phyloP scores from a whole-genome alignment of 2,797 vertebrate genomes.

The Neosilurus hyrtlii region DNA sequence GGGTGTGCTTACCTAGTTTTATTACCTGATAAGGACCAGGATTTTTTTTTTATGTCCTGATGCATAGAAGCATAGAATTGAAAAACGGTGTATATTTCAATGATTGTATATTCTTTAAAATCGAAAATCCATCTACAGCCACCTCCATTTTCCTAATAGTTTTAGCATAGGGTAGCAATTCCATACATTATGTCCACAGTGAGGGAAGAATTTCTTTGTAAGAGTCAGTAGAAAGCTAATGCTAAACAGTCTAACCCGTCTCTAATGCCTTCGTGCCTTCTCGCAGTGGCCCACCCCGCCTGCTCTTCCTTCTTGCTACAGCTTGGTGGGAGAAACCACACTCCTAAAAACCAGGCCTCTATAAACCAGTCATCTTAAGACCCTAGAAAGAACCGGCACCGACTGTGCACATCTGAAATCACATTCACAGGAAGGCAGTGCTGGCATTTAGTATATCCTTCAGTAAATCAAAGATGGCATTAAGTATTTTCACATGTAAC shows the following conservation, averaged over 20 bases:
- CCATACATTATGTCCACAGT: conserved; percentile 34
- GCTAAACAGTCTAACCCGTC: conserved; percentile 25
- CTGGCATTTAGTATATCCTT: conserved; percentile 34
- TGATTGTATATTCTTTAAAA: no score
- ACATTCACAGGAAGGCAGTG: conserved; percentile 26
- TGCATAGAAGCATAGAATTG: no score
- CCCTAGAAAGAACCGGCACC: background rate
- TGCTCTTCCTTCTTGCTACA: conserved; percentile 22
- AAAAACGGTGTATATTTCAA: no score
- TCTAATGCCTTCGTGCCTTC: conserved; percentile 34
- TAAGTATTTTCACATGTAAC: conserved; percentile 44
- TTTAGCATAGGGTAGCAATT: conserved; percentile 40
- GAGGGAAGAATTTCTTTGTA: conserved; percentile 35
- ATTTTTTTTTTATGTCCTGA: no score
- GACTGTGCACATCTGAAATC: conserved; percentile 25
- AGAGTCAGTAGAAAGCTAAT: conserved; percentile 23
- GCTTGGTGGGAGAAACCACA: conserved; percentile 19
- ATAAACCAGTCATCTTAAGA: conserved; percentile 33
- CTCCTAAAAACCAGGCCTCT: conserved; percentile 8
- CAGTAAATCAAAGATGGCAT: conserved; percentile 35
- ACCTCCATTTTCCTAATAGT: conserved; percentile 21
- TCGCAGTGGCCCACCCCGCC: conserved; percentile 44
- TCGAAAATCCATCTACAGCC: conserved; percentile 34
- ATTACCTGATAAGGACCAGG: no score
- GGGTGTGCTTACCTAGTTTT: no score